These are phyloP conservation scores for Cuculus canorus DNA, from an alignment of 2,797 vertebrate species.

Conservation along the genomic window DNA sequence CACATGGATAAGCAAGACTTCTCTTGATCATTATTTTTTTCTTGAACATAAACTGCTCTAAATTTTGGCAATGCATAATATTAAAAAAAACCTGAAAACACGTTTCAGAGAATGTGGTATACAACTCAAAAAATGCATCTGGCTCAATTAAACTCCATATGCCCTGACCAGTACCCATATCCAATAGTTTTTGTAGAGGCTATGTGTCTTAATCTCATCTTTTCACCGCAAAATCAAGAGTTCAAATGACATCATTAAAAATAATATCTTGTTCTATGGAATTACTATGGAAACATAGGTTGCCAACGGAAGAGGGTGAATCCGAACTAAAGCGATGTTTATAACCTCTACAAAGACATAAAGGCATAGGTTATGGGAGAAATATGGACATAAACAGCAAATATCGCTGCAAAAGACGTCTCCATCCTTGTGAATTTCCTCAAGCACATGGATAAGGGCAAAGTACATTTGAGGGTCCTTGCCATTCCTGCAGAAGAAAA, in stretches of 20 bases:
- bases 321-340: slow-evolving; percentile 31
- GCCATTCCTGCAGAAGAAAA: slow-evolving; percentile 3
- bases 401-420: background rate
- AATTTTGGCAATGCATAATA: background rate
- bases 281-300: background rate
- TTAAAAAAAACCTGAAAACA: slow-evolving; percentile 1
- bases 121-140: background rate
- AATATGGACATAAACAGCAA: slow-evolving; percentile 43
- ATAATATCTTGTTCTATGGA: slow-evolving; percentile 21
- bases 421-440: slow-evolving; percentile 27
- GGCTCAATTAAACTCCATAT: slow-evolving; percentile 37
- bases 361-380: slow-evolving; percentile 31
- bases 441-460: background rate
- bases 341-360: slow-evolving; percentile 26
- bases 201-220: background rate
- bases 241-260: slow-evolving; percentile 58
- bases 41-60: background rate
- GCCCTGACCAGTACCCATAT: slow-evolving; percentile 8
- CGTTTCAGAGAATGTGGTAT: background rate
- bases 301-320: background rate
- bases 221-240: slow-evolving; percentile 25
- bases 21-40: background rate
- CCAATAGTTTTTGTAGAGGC: slow-evolving; percentile 44
- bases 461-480: slow-evolving; percentile 10
- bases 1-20: background rate